Conservation (phyloP, 1,140 invertebrate genomes). For the Eulimnadia texana region DNA sequence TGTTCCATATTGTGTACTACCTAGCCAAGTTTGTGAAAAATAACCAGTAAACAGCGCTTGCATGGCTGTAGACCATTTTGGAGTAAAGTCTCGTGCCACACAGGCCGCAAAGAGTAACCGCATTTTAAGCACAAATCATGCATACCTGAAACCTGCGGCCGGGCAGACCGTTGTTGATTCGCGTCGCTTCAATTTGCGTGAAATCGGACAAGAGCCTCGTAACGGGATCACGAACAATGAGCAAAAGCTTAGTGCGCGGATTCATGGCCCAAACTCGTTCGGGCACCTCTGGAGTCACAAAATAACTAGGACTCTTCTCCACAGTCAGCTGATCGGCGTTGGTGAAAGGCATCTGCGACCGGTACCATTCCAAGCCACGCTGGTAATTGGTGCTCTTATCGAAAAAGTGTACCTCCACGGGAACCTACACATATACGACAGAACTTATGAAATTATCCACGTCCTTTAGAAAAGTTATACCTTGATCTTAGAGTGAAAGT, state of each 20-base stretch:
- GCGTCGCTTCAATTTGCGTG: conserved; percentile 43
- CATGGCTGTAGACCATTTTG: too few relatives aligned
- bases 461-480: too few relatives aligned
- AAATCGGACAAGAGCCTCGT: conserved; percentile 86
- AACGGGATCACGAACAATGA: conserved; percentile 84
- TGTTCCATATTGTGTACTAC: too few relatives aligned
- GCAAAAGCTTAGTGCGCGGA: conserved; percentile 61
- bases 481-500: too few relatives aligned
- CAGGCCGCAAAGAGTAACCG: too few relatives aligned
- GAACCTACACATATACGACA: too few relatives aligned
- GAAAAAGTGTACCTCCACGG: conserved; percentile 79
- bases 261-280: conserved; percentile 73
- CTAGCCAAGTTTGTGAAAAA: too few relatives aligned
- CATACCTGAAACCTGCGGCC: conserved; percentile 18
- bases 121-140: too few relatives aligned
- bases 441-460: too few relatives aligned
- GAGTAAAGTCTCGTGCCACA: too few relatives aligned
- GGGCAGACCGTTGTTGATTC: conserved; percentile 18
- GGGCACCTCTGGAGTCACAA: conserved; percentile 75
- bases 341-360: conserved; percentile 74
- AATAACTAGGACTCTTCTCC: conserved; percentile 90
- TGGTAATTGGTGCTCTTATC: conserved; percentile 52
- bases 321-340: conserved; percentile 75
- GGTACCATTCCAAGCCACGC: conserved; percentile 76
- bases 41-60: too few relatives aligned